Evolutionary conservation across 1,140 invertebrate genomes (phyloP).

Genomic region (Bombus sibiricus): DNA sequence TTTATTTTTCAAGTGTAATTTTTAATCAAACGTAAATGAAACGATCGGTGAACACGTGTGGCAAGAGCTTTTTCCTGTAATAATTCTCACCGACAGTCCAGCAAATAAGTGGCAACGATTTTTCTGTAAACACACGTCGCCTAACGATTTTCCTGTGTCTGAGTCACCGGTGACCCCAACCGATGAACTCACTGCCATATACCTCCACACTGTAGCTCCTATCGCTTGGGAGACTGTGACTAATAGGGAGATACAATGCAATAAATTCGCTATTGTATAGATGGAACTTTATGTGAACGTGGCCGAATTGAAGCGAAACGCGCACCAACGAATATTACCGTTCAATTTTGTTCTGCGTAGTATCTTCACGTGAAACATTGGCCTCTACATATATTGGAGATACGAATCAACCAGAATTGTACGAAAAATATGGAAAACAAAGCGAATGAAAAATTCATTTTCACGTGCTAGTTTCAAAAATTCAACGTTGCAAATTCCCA

Average conservation of each 20-base stretch:
- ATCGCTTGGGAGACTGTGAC: conserved; percentile 43
- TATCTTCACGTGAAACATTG: neutral
- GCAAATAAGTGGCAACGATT: conserved; percentile 20
- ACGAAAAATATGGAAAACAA: neutral
- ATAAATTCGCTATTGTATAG: conserved; percentile 22
- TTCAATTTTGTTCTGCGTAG: neutral
- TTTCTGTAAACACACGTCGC: conserved; percentile 22
- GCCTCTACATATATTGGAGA: neutral
- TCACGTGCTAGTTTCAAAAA: neutral
- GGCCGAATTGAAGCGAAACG: neutral
- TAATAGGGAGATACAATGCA: conserved; percentile 40
- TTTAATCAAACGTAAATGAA: no score
- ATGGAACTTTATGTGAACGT: conserved; percentile 8
- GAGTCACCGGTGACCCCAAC: conserved; percentile 48
- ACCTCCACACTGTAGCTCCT: conserved; percentile 16
- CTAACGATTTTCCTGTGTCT: conserved; percentile 35
- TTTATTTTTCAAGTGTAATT: no score
- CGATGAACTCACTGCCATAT: conserved; percentile 33
- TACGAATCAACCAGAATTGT: neutral
- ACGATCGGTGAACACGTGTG: no score
- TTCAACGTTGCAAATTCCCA: neutral
- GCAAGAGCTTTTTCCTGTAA: no score
- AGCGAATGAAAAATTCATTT: neutral
- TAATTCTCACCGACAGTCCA: no score
- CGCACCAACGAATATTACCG: neutral